Percentiles rank a stretch among this genome's conserved stretches.
Evolutionary conservation across 2,888 invertebrate species (phyloP).

Genomic region (Sepiola atlantica): DNA sequence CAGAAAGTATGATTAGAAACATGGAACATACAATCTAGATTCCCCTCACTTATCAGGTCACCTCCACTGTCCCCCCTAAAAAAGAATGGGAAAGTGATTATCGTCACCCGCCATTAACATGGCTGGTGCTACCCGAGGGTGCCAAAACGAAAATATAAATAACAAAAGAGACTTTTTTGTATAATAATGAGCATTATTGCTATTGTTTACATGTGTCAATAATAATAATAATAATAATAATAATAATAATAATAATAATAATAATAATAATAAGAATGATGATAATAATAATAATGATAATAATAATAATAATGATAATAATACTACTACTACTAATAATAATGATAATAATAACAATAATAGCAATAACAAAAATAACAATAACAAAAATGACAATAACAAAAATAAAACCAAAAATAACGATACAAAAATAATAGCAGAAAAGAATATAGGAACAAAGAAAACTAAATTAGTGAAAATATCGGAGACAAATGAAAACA

Average conservation of each 20-base stretch:
- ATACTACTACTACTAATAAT: too few relatives aligned
- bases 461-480: background rate
- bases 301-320: too few relatives aligned
- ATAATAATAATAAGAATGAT: background rate
- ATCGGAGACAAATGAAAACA: background rate
- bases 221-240: constrained; percentile 19
- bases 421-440: too few relatives aligned
- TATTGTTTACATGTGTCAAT: background rate
- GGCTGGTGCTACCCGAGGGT: background rate
- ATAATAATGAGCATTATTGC: background rate
- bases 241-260: background rate
- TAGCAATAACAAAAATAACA: background rate
- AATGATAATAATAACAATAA: too few relatives aligned
- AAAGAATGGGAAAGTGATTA: background rate
- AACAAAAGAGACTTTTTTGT: background rate
- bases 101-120: background rate
- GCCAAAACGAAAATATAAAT: background rate
- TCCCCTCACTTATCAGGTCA: background rate
- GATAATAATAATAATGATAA: too few relatives aligned
- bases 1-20: constrained; percentile 12
- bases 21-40: constrained; percentile 11
- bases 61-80: background rate
- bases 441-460: background rate
- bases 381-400: background rate
- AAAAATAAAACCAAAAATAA: background rate